Base-by-base conservation (phyloP, 2,888 invertebrate genomes). In the Zelleria hepariella region DNA sequence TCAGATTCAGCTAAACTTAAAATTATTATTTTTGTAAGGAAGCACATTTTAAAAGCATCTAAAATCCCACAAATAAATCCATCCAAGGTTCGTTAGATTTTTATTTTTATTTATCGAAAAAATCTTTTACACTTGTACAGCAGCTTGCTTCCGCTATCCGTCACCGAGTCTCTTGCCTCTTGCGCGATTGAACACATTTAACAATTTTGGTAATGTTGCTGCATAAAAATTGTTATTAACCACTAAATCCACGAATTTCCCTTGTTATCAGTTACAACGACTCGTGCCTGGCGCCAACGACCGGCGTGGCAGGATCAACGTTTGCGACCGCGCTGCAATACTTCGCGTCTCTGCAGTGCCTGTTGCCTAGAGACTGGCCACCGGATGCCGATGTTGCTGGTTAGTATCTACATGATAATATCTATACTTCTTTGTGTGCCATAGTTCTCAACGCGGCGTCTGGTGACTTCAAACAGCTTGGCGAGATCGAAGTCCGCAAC, bases 271-370 rank as follows among this genome's bases (percentile, higher is more conserved):
- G 55, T 20, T 55, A 18, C 32, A 25, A 5, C 15, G 6, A 25
- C 25, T 20, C 20, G 10, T 60, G 60, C 42, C 10, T 25, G 27
- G n/a, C 42, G 2, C 58, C 58, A 23, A 27, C 53, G 8, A 51
- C 27, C 18, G 60, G 60, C 5, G 60, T n/a, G 2, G 60, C 56
- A 20, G 58, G 26, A 18, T 15, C 47, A 49, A 56, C 58, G 10
- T 60, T 60, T 23, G 10, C 58, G n/a, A 26, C 58, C 7, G 60
- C 60, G 7, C 27, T 60, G 8, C 53, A 58, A 25, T 60, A 53
- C 48, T 58, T 60, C 24, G 58, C 58, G 8, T 49, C 56, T 7
- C 5, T 55, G 5, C 58, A 58, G 8, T 60, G 60, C 53, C 42
- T 55, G 27, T 48, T 60, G 5, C 27, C 26, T 23, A 56, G 48